Evolutionary conservation across 2,888 invertebrate species (phyloP).

Genomic region (Plebejus anna): DNA sequence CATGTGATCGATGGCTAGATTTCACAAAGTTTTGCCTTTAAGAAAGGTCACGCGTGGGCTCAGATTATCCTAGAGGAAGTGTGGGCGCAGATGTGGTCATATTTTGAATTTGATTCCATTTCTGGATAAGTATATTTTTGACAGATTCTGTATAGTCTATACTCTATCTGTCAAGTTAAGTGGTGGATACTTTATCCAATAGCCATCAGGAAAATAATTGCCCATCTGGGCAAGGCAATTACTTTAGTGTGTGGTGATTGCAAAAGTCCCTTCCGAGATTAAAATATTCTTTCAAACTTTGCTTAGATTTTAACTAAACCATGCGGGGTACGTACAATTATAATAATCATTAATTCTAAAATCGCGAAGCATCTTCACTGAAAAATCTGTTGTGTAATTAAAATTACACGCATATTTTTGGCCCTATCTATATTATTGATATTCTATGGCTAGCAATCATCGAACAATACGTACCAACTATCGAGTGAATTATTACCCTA

Average conservation of each 20-base stretch:
- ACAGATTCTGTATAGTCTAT: too few species aligned
- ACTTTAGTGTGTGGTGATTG: background rate
- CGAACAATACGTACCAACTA: conserved; percentile 25
- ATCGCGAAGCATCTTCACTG: too few species aligned
- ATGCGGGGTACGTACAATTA: too few species aligned
- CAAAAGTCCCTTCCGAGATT: background rate
- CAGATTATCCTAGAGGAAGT: background rate
- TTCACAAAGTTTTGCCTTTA: too few species aligned
- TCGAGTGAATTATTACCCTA: conserved; percentile 26
- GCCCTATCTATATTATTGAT: background rate
- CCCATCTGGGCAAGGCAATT: background rate
- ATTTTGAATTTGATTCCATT: background rate
- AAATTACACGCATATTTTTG: background rate
- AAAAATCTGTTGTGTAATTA: too few species aligned
- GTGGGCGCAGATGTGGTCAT: background rate
- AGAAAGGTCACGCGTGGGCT: too few species aligned
- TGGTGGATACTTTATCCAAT: too few species aligned
- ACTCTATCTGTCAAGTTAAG: too few species aligned
- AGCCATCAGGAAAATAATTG: too few species aligned
- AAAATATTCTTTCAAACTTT: background rate
- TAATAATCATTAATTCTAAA: too few species aligned
- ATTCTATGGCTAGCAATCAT: conserved; percentile 3
- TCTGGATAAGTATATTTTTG: background rate
- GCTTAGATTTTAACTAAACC: background rate
- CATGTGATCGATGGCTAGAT: too few species aligned